Percentiles rank a stretch among this genome's conserved stretches.
These are phyloP conservation scores for Euura lappo DNA, from an alignment of 1,140 invertebrate genomes.

Conservation along the genomic window DNA sequence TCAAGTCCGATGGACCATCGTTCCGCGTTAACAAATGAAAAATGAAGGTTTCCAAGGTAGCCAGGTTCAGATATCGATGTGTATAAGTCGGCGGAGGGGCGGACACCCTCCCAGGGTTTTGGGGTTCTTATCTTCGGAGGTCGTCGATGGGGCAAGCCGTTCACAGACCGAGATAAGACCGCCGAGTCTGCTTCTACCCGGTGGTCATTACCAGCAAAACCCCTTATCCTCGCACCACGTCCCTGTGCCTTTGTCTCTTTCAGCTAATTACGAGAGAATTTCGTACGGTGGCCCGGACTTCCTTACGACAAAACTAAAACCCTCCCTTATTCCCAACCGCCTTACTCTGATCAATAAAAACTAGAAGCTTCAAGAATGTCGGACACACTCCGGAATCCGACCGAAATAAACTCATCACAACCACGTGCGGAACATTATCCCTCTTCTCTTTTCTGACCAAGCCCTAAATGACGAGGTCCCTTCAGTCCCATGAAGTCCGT, in stretches of 20 bases:
- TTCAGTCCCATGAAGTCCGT: too few species aligned
- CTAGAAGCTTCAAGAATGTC: too few species aligned
- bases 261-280: constrained; percentile 33
- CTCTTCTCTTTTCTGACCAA: too few species aligned
- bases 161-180: constrained; percentile 27
- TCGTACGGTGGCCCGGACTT: constrained; percentile 14
- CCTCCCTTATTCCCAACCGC: too few species aligned
- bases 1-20: constrained; percentile 35
- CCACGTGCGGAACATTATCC: too few species aligned
- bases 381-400: too few species aligned
- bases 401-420: too few species aligned
- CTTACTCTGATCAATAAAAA: too few species aligned
- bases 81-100: constrained; percentile 15
- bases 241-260: constrained; percentile 10
- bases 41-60: constrained; percentile 30
- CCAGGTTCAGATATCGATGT: not conserved
- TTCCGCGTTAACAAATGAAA: constrained; percentile 46
- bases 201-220: constrained; percentile 34
- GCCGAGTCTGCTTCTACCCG: constrained; percentile 1
- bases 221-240: constrained; percentile 11
- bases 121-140: constrained; percentile 22
- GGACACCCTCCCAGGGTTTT: constrained; percentile 15
- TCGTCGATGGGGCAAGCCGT: constrained; percentile 19
- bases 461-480: too few species aligned
- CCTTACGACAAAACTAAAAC: too few species aligned